Conservation (phyloP, 1,140 invertebrate species). For the Drosophila mojavensis region DNA sequence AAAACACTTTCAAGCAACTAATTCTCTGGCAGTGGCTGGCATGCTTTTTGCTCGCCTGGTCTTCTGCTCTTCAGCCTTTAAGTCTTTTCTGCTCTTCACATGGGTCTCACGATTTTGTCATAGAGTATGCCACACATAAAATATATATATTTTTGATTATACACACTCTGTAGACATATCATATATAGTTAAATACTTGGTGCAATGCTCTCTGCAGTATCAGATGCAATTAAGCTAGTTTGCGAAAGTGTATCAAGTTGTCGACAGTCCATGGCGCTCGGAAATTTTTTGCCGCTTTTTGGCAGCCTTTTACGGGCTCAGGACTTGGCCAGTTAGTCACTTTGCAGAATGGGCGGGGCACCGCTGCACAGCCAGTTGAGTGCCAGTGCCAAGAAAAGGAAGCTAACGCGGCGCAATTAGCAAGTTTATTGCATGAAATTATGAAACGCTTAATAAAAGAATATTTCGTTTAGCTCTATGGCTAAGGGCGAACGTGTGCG, state of each 20-base stretch:
- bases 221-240: not conserved
- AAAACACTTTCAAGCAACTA: constrained; percentile 80
- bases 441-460: constrained; percentile 74
- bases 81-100: not conserved
- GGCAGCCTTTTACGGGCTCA: constrained; percentile 62
- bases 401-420: constrained; percentile 72
- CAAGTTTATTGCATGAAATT: constrained; percentile 82
- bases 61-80: constrained; percentile 14
- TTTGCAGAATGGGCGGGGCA: constrained; percentile 38
- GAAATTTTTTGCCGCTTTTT: constrained; percentile 55
- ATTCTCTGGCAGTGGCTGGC: constrained; percentile 48
- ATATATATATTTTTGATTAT: not conserved
- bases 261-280: constrained; percentile 1
- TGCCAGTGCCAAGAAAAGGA: constrained; percentile 65
- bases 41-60: constrained; percentile 10
- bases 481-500: constrained; percentile 8
- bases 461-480: constrained; percentile 20
- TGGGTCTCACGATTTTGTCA: not conserved
- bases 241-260: not conserved
- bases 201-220: not conserved
- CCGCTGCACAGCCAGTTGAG: constrained; percentile 39
- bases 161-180: no score
- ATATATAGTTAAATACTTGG: no score
- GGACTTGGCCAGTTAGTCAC: constrained; percentile 54
- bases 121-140: not conserved